These are phyloP conservation scores for Chrysemys picta DNA, from an alignment of 2,113 vertebrate species.

Conservation along the genomic window DNA sequence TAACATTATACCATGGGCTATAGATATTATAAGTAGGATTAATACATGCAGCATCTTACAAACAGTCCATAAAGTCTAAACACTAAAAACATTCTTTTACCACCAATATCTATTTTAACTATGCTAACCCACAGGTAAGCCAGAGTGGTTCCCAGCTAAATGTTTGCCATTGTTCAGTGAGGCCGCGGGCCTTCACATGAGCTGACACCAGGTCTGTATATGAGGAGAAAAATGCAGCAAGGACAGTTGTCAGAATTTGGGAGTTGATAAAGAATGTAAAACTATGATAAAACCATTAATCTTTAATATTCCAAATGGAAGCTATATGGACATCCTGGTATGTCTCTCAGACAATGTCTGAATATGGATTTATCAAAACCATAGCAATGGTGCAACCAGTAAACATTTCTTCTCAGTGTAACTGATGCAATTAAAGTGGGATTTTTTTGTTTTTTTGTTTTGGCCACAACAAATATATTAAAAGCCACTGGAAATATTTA, in stretches of 20 bases:
- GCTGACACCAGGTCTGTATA: neutral
- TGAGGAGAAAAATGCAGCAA: neutral
- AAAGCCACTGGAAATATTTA: neutral
- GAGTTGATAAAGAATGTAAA: neutral
- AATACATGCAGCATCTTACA: neutral
- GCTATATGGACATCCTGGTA: neutral
- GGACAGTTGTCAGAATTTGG: neutral
- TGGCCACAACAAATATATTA: neutral
- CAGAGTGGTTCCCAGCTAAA: neutral
- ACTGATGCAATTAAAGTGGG: neutral
- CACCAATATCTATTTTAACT: neutral
- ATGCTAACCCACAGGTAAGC: neutral
- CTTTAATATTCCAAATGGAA: neutral
- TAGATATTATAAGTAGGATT: neutral
- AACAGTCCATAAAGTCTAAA: neutral
- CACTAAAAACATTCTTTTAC: neutral
- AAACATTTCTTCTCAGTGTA: neutral
- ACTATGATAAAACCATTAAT: accelerated
- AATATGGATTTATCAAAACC: constrained; percentile 5
- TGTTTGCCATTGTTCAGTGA: neutral
- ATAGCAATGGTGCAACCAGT: neutral
- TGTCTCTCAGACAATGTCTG: neutral
- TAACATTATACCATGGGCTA: neutral
- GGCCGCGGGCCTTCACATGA: neutral
- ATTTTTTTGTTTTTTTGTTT: neutral